Percentiles rank a stretch among this genome's conserved stretches.
phyloP scores from a whole-genome alignment of 2,888 invertebrate species.

The Nematopogon swammerdamellus region DNA sequence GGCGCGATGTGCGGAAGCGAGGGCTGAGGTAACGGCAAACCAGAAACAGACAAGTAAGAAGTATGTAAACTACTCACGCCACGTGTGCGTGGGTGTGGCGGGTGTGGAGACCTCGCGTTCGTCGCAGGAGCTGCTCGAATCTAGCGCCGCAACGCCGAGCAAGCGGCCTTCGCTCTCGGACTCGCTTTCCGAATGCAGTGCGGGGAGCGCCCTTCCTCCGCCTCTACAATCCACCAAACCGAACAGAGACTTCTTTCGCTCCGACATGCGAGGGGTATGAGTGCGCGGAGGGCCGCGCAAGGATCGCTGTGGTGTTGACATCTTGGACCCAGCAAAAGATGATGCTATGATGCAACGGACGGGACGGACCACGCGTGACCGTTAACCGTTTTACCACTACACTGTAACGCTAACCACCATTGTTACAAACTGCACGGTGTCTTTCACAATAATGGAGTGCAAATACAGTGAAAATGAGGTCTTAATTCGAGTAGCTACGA shows the following conservation, averaged over 20 bases:
- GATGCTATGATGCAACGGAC: too few species aligned
- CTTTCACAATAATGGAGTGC: too few species aligned
- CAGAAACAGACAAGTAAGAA: too few species aligned
- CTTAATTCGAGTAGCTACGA: too few species aligned
- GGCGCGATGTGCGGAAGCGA: too few species aligned
- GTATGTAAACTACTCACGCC: conserved; percentile 6
- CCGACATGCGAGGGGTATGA: conserved; percentile 58
- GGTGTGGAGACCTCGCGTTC: conserved; percentile 17
- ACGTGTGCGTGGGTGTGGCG: conserved; percentile 1
- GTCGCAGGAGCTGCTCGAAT: conserved; percentile 48
- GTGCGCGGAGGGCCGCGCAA: conserved; percentile 26
- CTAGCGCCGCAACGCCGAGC: conserved; percentile 55
- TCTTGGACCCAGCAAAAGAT: too few species aligned
- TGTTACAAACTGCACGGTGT: conserved; percentile 17
- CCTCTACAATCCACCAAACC: conserved; percentile 43
- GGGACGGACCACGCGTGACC: not conserved
- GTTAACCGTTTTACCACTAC: conserved; percentile 10
- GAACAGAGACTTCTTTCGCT: conserved; percentile 60
- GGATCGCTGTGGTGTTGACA: conserved; percentile 39
- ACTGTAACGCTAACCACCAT: conserved; percentile 12
- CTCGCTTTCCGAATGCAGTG: conserved; percentile 33
- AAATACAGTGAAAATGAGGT: too few species aligned
- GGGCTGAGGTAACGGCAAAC: too few species aligned
- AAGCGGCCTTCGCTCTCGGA: conserved; percentile 52
- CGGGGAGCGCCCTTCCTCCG: conserved; percentile 39